Evolutionary conservation across 2,797 vertebrate genomes (phyloP).

Genomic region (Danio albolineatus): DNA sequence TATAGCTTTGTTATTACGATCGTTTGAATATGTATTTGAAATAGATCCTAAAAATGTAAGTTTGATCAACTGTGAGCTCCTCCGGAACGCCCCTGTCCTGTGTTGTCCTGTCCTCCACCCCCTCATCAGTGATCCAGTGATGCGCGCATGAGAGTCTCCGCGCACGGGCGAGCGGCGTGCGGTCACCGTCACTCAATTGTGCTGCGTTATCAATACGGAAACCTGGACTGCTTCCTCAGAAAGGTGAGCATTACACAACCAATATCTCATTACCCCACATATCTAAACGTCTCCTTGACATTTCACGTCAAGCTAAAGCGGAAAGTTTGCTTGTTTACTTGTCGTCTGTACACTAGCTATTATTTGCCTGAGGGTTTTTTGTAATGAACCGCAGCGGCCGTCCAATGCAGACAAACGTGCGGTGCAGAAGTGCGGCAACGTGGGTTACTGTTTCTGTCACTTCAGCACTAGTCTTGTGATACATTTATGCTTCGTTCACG

Average conservation of each 20-base stretch:
- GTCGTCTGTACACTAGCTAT: not conserved
- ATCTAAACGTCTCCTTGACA: not conserved
- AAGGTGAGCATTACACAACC: slow-evolving; percentile 56
- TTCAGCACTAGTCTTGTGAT: not conserved
- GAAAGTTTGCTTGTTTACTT: slow-evolving; percentile 12
- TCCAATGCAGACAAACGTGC: slow-evolving; percentile 48
- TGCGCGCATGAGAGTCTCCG: slow-evolving; percentile 39
- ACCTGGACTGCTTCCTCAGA: slow-evolving; percentile 63
- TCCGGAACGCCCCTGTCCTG: slow-evolving; percentile 41
- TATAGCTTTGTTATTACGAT: not conserved
- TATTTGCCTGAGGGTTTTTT: slow-evolving; percentile 5
- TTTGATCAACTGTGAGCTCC: slow-evolving; percentile 8
- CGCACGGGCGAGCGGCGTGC: slow-evolving; percentile 20
- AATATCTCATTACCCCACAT: not conserved
- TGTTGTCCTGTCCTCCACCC: too few species aligned
- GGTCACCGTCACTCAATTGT: slow-evolving; percentile 37
- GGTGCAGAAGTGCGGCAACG: slow-evolving; percentile 42
- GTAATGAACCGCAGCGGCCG: slow-evolving; percentile 26
- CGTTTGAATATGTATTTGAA: not conserved
- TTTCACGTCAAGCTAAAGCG: not conserved
- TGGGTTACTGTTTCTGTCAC: slow-evolving; percentile 22
- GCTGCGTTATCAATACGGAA: slow-evolving; percentile 55
- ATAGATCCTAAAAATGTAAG: not conserved
- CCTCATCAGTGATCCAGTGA: slow-evolving; percentile 42
- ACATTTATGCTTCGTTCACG: not conserved